phyloP scores from a whole-genome alignment of 2,888 invertebrate genomes.

The Thecophora atra region DNA sequence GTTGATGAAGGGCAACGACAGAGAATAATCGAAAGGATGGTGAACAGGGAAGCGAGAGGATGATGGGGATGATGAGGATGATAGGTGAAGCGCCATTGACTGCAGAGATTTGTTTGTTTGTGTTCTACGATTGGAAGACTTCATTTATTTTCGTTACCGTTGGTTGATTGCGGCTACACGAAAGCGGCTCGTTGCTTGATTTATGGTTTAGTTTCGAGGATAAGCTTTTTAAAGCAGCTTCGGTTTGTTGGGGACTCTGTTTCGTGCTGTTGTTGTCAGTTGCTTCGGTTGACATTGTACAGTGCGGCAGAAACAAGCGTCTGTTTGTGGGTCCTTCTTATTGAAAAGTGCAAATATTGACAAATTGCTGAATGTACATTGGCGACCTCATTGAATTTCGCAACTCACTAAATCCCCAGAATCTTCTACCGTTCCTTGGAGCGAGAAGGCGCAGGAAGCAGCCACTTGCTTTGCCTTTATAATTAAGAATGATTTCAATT shows the following conservation, averaged over 20 bases:
- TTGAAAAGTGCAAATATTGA: slow-evolving; percentile 32
- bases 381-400: slow-evolving; percentile 15
- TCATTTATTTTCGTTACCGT: slow-evolving; percentile 40
- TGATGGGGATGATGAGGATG: too few relatives aligned
- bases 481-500: not conserved
- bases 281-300: not conserved
- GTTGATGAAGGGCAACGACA: too few relatives aligned
- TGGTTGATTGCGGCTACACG: slow-evolving; percentile 23
- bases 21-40: too few relatives aligned
- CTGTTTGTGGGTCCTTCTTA: too few relatives aligned
- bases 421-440: not conserved
- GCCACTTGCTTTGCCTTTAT: not conserved
- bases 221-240: slow-evolving; percentile 8
- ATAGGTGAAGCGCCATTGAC: too few relatives aligned
- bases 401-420: not conserved
- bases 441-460: not conserved
- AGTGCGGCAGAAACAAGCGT: too few relatives aligned
- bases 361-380: slow-evolving; percentile 34
- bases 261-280: not conserved
- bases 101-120: not conserved
- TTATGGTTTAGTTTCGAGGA: slow-evolving; percentile 27
- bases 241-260: not conserved
- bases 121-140: slow-evolving; percentile 11
- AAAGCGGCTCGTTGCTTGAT: slow-evolving; percentile 30
- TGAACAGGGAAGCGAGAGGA: too few relatives aligned